A percentile compares a stretch with the other conserved stretches of the same genome.
Conservation (phyloP, 2,888 invertebrate species). For the Drosophila phalerata region DNA sequence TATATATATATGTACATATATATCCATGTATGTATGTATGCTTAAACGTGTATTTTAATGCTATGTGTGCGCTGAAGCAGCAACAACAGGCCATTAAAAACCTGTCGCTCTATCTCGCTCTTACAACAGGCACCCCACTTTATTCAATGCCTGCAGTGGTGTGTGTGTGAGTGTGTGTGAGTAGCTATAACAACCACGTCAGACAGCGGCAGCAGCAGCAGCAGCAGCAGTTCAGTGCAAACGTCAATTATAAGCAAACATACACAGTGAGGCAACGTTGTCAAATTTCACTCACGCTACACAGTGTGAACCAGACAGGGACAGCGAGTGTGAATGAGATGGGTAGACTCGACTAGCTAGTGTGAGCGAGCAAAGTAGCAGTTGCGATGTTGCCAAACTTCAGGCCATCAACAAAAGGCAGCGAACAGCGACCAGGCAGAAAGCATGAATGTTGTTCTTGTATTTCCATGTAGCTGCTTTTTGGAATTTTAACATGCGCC, state of each 20-base stretch:
- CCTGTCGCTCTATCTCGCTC: slow-evolving; percentile 62
- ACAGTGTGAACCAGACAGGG: slow-evolving; percentile 40
- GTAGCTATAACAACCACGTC: slow-evolving; percentile 75
- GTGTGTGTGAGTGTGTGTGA: slow-evolving; percentile 36
- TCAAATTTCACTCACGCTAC: slow-evolving; percentile 62
- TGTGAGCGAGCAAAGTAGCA: slow-evolving; percentile 28
- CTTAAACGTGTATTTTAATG: slow-evolving; percentile 39
- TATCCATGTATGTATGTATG: slow-evolving; percentile 16
- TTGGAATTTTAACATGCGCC: slow-evolving; percentile 77
- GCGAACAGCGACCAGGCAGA: slow-evolving; percentile 33
- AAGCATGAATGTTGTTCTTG: slow-evolving; percentile 74
- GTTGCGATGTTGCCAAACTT: slow-evolving; percentile 72
- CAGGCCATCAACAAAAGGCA: slow-evolving; percentile 66
- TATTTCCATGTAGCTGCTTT: slow-evolving; percentile 73
- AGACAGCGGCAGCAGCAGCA: slow-evolving; percentile 60
- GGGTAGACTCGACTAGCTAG: slow-evolving; percentile 13
- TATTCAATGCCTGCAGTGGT: slow-evolving; percentile 28
- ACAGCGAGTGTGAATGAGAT: slow-evolving; percentile 20
- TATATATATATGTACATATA: slow-evolving; percentile 3
- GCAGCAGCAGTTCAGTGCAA: slow-evolving; percentile 72
- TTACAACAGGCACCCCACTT: slow-evolving; percentile 66
- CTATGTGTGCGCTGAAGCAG: slow-evolving; percentile 74
- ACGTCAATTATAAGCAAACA: slow-evolving; percentile 80
- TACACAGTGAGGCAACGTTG: slow-evolving; percentile 59
- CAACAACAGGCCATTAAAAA: slow-evolving; percentile 72